Conservation (phyloP, 2,797 vertebrate species). For the Crypturellus tataupa region DNA sequence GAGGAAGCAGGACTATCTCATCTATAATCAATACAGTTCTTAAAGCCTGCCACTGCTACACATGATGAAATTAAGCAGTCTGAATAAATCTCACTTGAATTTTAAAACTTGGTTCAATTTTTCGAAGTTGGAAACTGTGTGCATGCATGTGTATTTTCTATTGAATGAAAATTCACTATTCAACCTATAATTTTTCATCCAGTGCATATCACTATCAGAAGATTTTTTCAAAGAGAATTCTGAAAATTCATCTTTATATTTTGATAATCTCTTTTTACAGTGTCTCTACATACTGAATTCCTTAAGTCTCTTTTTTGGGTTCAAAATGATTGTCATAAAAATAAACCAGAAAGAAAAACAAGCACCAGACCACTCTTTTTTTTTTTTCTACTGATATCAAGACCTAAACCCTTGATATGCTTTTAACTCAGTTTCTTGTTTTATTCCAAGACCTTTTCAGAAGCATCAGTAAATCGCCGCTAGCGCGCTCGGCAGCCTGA, state of each 20-base stretch:
- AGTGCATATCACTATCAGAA: neutral
- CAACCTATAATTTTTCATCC: neutral
- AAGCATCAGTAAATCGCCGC: neutral
- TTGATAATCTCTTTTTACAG: neutral
- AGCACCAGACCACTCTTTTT: accelerated
- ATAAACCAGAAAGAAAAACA: accelerated
- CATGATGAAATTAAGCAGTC: neutral
- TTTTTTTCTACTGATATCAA: neutral
- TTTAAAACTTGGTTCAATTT: neutral
- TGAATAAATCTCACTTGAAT: neutral
- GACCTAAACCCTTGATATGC: neutral
- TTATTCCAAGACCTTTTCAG: neutral
- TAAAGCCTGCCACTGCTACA: neutral
- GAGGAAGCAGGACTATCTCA: neutral
- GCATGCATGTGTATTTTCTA: neutral
- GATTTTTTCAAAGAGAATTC: neutral
- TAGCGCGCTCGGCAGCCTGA: neutral
- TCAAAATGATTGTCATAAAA: neutral
- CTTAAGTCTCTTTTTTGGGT: neutral
- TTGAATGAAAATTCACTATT: neutral
- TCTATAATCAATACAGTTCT: neutral
- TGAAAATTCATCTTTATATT: neutral
- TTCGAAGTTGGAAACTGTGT: neutral
- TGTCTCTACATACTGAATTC: neutral
- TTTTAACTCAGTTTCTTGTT: neutral